Evolutionary conservation across 2,888 invertebrate genomes (phyloP).

Genomic region (Diaperis boleti): DNA sequence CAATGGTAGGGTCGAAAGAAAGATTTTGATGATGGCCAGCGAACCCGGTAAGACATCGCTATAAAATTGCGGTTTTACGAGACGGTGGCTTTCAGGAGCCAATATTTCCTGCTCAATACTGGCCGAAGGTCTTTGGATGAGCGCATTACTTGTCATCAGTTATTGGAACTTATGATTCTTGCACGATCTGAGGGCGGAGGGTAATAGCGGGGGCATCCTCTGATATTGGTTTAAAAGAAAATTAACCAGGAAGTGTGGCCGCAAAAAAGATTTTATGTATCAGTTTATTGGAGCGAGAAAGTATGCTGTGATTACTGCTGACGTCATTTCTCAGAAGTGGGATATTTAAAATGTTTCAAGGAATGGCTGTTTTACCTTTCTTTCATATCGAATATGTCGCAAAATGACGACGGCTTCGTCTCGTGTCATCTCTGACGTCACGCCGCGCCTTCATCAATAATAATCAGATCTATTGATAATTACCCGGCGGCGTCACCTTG

Average conservation of each 20-base stretch:
- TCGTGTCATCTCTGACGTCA: too few relatives aligned
- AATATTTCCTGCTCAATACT: slow-evolving; percentile 57
- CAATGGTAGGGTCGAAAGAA: not conserved
- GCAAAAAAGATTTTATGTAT: too few relatives aligned
- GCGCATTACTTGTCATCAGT: slow-evolving; percentile 59
- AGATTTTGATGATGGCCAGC: slow-evolving; percentile 27
- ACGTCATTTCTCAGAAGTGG: too few relatives aligned
- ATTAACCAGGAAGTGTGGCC: too few relatives aligned
- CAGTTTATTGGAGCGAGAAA: too few relatives aligned
- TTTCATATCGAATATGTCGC: too few relatives aligned
- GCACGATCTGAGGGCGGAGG: slow-evolving; percentile 41
- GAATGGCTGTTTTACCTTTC: too few relatives aligned
- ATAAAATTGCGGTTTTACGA: slow-evolving; percentile 50
- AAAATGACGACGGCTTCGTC: too few relatives aligned
- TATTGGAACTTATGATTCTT: slow-evolving; percentile 60
- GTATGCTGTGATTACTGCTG: too few relatives aligned
- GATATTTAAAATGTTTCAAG: too few relatives aligned
- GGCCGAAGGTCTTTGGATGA: slow-evolving; percentile 46
- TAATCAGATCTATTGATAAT: slow-evolving; percentile 66
- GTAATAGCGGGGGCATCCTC: not conserved
- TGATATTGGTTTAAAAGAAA: slow-evolving; percentile 24
- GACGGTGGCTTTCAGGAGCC: slow-evolving; percentile 51
- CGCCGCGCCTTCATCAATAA: slow-evolving; percentile 63
- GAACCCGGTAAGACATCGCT: slow-evolving; percentile 24
- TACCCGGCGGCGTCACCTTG: slow-evolving; percentile 64